Conservation (phyloP, 92 coral and sea anemone genomes). For the Porites rus region DNA sequence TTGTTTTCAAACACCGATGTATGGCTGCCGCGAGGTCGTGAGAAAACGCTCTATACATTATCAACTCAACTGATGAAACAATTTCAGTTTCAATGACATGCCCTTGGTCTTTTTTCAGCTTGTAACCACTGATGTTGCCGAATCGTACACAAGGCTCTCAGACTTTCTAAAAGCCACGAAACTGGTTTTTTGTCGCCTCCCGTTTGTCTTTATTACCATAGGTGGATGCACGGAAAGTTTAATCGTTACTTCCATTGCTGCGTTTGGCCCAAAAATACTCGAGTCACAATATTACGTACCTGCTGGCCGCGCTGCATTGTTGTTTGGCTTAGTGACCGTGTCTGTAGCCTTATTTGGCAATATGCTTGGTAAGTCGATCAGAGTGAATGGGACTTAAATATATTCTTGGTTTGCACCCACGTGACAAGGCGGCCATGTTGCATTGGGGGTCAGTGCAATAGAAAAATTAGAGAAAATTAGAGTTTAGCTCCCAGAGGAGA, state of each 20-base stretch:
- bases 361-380: conserved; percentile 71
- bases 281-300: conserved; percentile 73
- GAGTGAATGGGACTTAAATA: neutral
- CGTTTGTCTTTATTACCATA: conserved; percentile 73
- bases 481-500: no score
- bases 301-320: conserved; percentile 66
- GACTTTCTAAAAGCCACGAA: conserved; percentile 84
- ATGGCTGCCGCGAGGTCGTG: no score
- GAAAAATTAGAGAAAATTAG: no score
- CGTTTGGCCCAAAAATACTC: conserved; percentile 92
- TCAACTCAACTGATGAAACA: no score
- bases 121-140: conserved; percentile 20
- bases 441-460: no score
- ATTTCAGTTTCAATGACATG: neutral
- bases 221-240: conserved; percentile 77
- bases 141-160: conserved; percentile 47
- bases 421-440: no score
- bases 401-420: no score
- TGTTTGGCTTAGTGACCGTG: conserved; percentile 76
- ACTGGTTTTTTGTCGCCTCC: conserved; percentile 58
- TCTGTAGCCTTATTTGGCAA: conserved; percentile 80
- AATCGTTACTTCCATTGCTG: conserved; percentile 65
- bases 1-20: no score
- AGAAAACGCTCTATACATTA: no score
- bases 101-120: conserved; percentile 1